These are phyloP conservation scores for Ctenodactylus gundi DNA, from an alignment of 2,113 vertebrate species.

Conservation along the genomic window DNA sequence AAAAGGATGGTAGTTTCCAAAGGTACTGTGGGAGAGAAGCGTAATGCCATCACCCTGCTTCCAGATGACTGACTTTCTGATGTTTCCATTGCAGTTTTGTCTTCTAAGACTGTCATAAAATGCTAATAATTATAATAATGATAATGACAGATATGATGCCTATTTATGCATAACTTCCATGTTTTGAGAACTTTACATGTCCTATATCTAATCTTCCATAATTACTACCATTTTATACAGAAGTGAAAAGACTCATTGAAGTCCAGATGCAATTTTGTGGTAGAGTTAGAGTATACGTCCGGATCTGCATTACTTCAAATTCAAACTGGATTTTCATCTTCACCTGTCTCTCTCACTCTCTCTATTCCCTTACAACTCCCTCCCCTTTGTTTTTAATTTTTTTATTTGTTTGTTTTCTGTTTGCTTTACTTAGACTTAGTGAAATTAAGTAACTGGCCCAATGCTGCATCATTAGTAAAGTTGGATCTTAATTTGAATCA, in stretches of 20 bases:
- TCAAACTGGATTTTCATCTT: background rate
- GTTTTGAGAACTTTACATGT: background rate
- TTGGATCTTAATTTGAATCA: background rate
- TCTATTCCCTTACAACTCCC: background rate
- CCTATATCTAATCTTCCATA: background rate
- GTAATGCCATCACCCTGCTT: background rate
- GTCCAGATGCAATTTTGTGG: background rate
- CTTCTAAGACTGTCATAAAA: background rate
- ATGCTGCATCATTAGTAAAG: background rate
- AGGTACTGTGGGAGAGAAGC: conserved; percentile 27
- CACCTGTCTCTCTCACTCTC: background rate
- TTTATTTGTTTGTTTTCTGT: background rate
- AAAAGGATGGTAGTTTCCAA: conserved; percentile 52
- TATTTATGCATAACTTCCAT: background rate
- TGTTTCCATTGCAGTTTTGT: background rate
- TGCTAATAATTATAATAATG: background rate
- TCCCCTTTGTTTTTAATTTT: background rate
- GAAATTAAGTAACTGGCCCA: background rate
- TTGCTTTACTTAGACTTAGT: background rate
- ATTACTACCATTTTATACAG: background rate
- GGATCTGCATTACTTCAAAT: background rate
- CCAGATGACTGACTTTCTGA: background rate
- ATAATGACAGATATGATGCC: background rate
- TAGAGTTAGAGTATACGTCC: background rate
- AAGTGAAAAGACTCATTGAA: background rate